Evolutionary conservation across 2,113 vertebrate species (phyloP).

Genomic region (Eidolon helvum): DNA sequence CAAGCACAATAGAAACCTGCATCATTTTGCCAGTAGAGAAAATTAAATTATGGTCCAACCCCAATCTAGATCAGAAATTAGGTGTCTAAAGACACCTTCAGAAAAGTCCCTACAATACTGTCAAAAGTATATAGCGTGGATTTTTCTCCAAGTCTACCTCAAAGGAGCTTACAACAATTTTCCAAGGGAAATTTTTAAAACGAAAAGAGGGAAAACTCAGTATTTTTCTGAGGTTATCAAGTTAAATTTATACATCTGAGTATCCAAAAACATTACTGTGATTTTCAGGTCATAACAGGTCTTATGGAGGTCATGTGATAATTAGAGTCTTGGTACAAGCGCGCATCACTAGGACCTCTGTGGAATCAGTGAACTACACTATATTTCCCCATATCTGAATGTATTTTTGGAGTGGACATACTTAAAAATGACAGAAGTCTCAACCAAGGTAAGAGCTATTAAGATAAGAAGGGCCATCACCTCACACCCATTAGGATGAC

Average conservation of each 20-base stretch:
- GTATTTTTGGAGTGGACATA: not conserved
- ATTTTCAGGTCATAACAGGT: not conserved
- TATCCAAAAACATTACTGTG: not conserved
- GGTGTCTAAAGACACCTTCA: not conserved
- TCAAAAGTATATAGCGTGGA: not conserved
- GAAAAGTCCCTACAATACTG: not conserved
- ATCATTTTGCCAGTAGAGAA: not conserved
- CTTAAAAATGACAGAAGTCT: constrained; percentile 29
- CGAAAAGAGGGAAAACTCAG: not conserved
- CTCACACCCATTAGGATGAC: not conserved
- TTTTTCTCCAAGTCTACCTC: not conserved
- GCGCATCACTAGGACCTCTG: not conserved
- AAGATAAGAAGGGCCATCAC: not conserved
- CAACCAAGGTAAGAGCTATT: not conserved
- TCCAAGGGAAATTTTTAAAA: not conserved
- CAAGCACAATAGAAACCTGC: not conserved
- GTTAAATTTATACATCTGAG: not conserved
- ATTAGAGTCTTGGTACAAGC: not conserved
- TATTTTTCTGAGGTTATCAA: not conserved
- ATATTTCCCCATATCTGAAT: not conserved
- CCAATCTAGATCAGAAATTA: not conserved
- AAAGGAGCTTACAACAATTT: not conserved
- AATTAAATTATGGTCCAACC: not conserved
- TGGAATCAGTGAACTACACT: not conserved
- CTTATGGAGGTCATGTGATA: not conserved